A percentile compares a stretch with the other conserved stretches of the same genome.
These are phyloP conservation scores for Arremon brunneinucha DNA, from an alignment of 2,797 vertebrate species.

Conservation along the genomic window DNA sequence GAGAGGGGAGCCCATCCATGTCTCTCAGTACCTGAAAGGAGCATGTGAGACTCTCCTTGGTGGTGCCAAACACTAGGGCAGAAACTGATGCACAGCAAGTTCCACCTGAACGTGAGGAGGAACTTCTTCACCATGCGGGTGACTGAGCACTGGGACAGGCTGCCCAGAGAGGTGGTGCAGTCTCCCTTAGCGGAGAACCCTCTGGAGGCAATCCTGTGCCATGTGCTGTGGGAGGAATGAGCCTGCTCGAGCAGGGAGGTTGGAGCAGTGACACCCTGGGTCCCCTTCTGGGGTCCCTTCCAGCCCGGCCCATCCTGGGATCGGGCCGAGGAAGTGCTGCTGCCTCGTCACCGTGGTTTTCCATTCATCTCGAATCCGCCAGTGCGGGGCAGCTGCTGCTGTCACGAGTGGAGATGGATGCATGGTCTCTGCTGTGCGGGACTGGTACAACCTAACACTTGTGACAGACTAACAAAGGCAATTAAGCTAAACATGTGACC, in stretches of 20 bases:
- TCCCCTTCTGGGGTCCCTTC: too few relatives aligned
- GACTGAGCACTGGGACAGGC: too few relatives aligned
- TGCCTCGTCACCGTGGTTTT: fast-evolving
- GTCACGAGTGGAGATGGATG: fast-evolving
- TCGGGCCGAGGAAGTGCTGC: fast-evolving
- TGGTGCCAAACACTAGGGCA: background rate
- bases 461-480: too few relatives aligned
- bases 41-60: background rate
- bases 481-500: fast-evolving
- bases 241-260: background rate
- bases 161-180: background rate
- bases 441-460: fast-evolving
- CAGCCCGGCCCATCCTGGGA: fast-evolving
- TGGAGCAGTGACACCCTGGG: background rate
- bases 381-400: fast-evolving
- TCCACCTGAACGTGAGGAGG: background rate
- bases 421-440: too few relatives aligned
- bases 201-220: background rate
- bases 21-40: background rate
- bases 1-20: background rate
- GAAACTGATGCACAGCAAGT: background rate
- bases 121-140: background rate
- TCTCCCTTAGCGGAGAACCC: background rate
- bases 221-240: background rate
- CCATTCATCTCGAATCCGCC: fast-evolving